Percentiles rank a stretch among this genome's conserved stretches.
phyloP scores from a whole-genome alignment of 1,140 invertebrate species.

The Drosophila lacteicornis region DNA sequence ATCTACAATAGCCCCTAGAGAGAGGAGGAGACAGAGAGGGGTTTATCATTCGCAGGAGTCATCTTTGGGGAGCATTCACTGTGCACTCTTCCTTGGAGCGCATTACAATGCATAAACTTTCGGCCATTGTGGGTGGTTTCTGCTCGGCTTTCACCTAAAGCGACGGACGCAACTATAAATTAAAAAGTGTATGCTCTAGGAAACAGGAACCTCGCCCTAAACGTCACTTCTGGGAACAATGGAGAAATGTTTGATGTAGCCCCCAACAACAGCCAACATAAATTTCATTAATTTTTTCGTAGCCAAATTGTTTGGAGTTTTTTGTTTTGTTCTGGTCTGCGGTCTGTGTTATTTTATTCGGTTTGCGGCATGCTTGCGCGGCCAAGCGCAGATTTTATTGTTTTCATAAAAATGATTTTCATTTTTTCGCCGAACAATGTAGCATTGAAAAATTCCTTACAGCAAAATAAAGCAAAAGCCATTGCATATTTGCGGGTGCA shows the following conservation, averaged over 20 bases:
- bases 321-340: conserved; percentile 18
- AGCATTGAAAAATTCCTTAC: conserved; percentile 48
- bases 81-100: conserved; percentile 37
- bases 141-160: conserved; percentile 39
- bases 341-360: conserved; percentile 9
- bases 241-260: conserved; percentile 45
- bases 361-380: conserved; percentile 22
- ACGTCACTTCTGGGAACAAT: conserved; percentile 60
- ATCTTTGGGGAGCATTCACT: conserved; percentile 58
- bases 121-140: conserved; percentile 23
- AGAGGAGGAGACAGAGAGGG: neutral
- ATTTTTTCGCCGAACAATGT: conserved; percentile 58
- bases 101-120: conserved; percentile 72
- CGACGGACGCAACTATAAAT: conserved; percentile 57
- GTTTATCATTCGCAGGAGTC: conserved; percentile 51
- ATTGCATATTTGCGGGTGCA: conserved; percentile 41
- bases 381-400: conserved; percentile 63
- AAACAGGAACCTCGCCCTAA: conserved; percentile 25
- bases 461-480: conserved; percentile 34
- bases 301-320: conserved; percentile 57
- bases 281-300: conserved; percentile 73
- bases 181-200: conserved; percentile 26
- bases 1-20: conserved; percentile 29
- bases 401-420: conserved; percentile 73
- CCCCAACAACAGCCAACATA: conserved; percentile 30